Conservation (phyloP, 2,888 invertebrate species). For the Hipparchia semele region DNA sequence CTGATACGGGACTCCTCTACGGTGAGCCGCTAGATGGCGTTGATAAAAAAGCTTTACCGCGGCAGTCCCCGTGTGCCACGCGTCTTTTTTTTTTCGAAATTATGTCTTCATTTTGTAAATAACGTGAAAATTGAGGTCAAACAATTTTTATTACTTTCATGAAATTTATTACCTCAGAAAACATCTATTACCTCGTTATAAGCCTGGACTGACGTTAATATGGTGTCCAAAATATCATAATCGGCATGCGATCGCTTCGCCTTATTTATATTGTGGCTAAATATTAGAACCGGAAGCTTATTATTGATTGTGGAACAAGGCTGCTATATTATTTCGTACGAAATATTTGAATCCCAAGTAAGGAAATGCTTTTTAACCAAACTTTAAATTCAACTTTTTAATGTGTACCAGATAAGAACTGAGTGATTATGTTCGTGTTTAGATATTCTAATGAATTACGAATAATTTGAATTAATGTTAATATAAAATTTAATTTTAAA, state of each 20-base stretch:
- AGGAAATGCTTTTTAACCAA: too few species aligned
- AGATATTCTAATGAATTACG: neutral
- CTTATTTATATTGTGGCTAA: slow-evolving; percentile 14
- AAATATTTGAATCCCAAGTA: too few species aligned
- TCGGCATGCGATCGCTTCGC: slow-evolving; percentile 28
- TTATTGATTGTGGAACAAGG: too few species aligned
- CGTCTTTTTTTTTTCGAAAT: neutral
- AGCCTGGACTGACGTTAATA: slow-evolving; percentile 21
- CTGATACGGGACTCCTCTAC: too few species aligned
- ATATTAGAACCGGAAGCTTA: slow-evolving; percentile 8
- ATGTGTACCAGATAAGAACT: neutral
- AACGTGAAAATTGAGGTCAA: neutral
- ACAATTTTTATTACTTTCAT: slow-evolving; percentile 8
- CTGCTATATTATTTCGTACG: too few species aligned
- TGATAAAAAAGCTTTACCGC: too few species aligned
- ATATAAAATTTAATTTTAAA: neutral
- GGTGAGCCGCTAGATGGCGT: too few species aligned
- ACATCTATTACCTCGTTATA: slow-evolving; percentile 32
- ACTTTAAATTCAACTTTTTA: neutral
- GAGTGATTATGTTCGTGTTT: neutral
- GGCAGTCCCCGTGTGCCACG: too few species aligned
- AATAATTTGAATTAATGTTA: neutral
- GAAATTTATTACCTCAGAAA: slow-evolving; percentile 20
- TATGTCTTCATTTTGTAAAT: neutral
- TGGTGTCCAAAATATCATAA: slow-evolving; percentile 27